Evolutionary conservation across 1,140 invertebrate species (phyloP).

Genomic region (Dendroctonus ponderosae): DNA sequence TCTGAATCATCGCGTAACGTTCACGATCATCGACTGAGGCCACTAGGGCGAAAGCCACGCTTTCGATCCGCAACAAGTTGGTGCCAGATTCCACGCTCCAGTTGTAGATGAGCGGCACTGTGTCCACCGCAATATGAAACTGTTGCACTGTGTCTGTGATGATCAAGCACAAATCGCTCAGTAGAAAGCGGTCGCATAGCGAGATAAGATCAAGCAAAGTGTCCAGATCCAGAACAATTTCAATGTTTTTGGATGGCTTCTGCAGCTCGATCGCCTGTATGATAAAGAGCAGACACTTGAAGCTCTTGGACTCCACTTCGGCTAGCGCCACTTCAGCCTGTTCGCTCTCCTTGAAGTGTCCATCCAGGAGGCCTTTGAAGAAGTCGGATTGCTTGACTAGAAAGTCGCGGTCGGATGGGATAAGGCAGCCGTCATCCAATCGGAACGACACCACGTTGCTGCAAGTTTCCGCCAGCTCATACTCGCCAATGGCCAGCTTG

Average conservation of each 20-base stretch:
- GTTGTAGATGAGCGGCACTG: conserved; percentile 56
- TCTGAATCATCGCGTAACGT: conserved; percentile 46
- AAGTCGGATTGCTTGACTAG: conserved; percentile 63
- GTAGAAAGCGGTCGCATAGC: conserved; percentile 62
- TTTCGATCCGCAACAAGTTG: conserved; percentile 57
- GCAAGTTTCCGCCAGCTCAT: conserved; percentile 42
- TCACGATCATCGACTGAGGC: conserved; percentile 51
- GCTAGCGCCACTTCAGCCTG: conserved; percentile 57
- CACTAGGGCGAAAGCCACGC: conserved; percentile 56
- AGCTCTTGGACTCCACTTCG: conserved; percentile 57
- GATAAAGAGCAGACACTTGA: conserved; percentile 57
- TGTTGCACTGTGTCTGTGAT: conserved; percentile 58
- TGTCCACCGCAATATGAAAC: conserved; percentile 51
- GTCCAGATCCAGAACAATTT: conserved; percentile 53
- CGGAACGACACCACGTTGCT: conserved; percentile 59
- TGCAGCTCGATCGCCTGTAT: conserved; percentile 52
- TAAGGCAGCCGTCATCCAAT: conserved; percentile 62
- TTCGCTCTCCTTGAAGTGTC: conserved; percentile 63
- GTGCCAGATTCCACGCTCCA: conserved; percentile 59
- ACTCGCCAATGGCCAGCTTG: conserved; percentile 25
- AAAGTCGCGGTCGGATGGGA: conserved; percentile 60
- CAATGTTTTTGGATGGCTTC: conserved; percentile 42
- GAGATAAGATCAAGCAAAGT: conserved; percentile 65
- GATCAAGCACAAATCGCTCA: conserved; percentile 57
- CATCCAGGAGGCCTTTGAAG: conserved; percentile 65